Percentiles rank a stretch among this genome's conserved stretches.
These are phyloP conservation scores for Raja brachyura DNA, from an alignment of 2,113 vertebrate genomes.

Conservation along the genomic window DNA sequence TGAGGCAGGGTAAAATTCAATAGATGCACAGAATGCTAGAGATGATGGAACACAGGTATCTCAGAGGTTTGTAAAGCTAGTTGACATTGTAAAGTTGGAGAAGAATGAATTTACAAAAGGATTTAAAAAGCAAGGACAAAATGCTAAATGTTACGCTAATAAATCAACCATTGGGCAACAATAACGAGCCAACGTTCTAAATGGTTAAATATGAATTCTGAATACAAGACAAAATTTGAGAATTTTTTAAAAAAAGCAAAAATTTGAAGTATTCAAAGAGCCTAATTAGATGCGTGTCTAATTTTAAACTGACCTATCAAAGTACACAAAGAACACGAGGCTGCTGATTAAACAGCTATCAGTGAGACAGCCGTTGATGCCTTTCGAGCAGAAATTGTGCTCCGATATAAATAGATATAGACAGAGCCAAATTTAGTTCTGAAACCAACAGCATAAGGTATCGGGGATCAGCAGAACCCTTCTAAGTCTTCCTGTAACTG, in stretches of 20 bases:
- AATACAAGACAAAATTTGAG: background rate
- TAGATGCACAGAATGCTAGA: no score
- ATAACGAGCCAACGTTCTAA: background rate
- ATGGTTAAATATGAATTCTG: slow-evolving; percentile 2
- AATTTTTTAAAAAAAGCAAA: slow-evolving; percentile 5
- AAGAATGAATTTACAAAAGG: no score
- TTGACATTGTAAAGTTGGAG: no score
- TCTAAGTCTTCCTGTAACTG: slow-evolving; percentile 48
- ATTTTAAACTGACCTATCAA: slow-evolving; percentile 31
- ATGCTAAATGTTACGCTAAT: no score
- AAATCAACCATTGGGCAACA: no score
- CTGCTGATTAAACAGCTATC: slow-evolving; percentile 47
- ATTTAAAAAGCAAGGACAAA: no score
- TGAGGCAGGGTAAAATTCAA: no score
- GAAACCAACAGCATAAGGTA: slow-evolving; percentile 46
- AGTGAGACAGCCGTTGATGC: slow-evolving; percentile 44
- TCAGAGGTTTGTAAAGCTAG: no score
- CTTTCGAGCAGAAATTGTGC: slow-evolving; percentile 42
- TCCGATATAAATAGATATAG: slow-evolving; percentile 42
- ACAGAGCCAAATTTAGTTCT: slow-evolving; percentile 47
- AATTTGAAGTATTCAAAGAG: slow-evolving; percentile 54
- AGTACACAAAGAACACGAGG: slow-evolving; percentile 43
- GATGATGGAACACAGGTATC: no score
- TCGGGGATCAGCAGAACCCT: slow-evolving; percentile 46
- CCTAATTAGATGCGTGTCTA: slow-evolving; percentile 71